phyloP scores from a whole-genome alignment of 2,888 invertebrate genomes.

The Urechis unicinctus region DNA sequence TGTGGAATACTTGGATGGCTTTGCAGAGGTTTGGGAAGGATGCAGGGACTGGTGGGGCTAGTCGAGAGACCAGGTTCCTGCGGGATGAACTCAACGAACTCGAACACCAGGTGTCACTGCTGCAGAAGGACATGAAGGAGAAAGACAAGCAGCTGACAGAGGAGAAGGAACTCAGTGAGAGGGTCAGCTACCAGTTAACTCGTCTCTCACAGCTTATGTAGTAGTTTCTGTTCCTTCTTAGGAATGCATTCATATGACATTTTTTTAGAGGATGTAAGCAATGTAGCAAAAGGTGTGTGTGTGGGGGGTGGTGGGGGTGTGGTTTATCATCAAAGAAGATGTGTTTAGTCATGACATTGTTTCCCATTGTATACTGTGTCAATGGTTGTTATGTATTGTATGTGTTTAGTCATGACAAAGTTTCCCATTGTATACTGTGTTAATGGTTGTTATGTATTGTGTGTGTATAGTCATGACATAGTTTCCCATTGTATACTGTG shows the following conservation, averaged over 20 bases:
- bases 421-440: too few relatives aligned
- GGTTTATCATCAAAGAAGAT: too few relatives aligned
- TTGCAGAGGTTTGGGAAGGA: constrained; percentile 7
- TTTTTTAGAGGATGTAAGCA: constrained; percentile 2
- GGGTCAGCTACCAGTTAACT: constrained; percentile 22
- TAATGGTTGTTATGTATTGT: too few relatives aligned
- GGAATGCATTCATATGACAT: not conserved
- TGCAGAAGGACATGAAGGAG: constrained; percentile 36
- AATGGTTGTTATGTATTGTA: too few relatives aligned
- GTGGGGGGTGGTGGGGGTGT: too few relatives aligned
- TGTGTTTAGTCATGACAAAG: too few relatives aligned
- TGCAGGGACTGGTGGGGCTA: constrained; percentile 2
- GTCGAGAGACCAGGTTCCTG: constrained; percentile 12
- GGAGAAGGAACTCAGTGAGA: constrained; percentile 25
- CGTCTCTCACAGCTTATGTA: constrained; percentile 26
- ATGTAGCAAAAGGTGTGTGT: too few relatives aligned
- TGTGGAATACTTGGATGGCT: constrained; percentile 4
- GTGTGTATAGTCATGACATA: too few relatives aligned
- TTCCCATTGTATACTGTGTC: too few relatives aligned
- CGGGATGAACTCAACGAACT: constrained; percentile 40
- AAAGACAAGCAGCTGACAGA: constrained; percentile 34
- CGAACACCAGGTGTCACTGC: constrained; percentile 35
- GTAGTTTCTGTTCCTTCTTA: not conserved
- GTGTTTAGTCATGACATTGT: too few relatives aligned
- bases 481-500: too few relatives aligned